Conservation (phyloP, 1,140 invertebrate species). For the Lepidostoma basale region DNA sequence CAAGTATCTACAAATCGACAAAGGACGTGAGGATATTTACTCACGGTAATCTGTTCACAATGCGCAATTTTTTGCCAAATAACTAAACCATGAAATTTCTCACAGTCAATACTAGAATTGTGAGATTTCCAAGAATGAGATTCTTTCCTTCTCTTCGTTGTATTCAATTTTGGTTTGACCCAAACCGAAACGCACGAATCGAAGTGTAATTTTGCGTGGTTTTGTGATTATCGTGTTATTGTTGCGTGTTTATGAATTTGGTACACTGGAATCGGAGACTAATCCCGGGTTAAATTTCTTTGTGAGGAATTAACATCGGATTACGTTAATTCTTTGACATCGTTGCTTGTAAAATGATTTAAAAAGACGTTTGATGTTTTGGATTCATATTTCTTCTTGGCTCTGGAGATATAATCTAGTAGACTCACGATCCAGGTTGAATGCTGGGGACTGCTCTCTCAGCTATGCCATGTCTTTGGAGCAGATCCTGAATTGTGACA, state of each 20-base stretch:
- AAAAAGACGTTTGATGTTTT: too few species aligned
- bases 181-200: not conserved
- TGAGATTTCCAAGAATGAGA: not conserved
- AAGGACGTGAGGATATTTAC: constrained; percentile 2
- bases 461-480: too few species aligned
- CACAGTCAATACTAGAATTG: not conserved
- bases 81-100: constrained; percentile 20
- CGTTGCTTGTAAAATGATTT: too few species aligned
- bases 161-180: constrained; percentile 5
- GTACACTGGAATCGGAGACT: not conserved
- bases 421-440: too few species aligned
- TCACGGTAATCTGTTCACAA: constrained; percentile 1
- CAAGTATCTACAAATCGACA: constrained; percentile 4
- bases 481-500: too few species aligned
- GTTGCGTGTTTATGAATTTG: constrained; percentile 3
- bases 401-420: too few species aligned
- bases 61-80: not conserved
- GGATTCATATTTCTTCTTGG: too few species aligned
- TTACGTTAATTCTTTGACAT: too few species aligned
- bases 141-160: not conserved
- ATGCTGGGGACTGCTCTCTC: too few species aligned
- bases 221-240: constrained; percentile 11
- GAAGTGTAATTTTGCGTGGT: constrained; percentile 15
- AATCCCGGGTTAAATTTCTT: not conserved
- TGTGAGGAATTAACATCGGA: not conserved